Conservation (phyloP, 2,797 vertebrate species). For the Pantherophis vulpinus region DNA sequence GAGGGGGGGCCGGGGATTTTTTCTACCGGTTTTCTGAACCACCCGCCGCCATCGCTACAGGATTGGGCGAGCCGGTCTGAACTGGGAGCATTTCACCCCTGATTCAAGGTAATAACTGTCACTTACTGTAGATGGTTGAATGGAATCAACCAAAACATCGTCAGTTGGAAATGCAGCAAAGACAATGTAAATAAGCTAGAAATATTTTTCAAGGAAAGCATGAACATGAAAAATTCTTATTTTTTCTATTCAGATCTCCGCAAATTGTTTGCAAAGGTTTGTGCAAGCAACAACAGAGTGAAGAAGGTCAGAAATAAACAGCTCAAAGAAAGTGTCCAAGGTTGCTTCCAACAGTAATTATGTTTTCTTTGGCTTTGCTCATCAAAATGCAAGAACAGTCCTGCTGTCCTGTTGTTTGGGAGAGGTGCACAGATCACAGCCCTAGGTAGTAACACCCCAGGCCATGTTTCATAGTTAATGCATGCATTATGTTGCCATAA, state of each 20-base stretch:
- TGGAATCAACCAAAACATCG: neutral
- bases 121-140: neutral
- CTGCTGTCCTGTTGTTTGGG: slow-evolving; percentile 42
- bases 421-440: slow-evolving; percentile 56
- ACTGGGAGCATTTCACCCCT: no score
- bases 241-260: neutral
- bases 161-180: neutral
- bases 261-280: slow-evolving; percentile 8
- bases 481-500: slow-evolving; percentile 46
- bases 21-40: no score
- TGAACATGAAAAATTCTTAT: slow-evolving; percentile 22
- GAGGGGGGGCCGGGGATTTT: no score
- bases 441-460: slow-evolving; percentile 54
- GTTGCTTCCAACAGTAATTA: slow-evolving; percentile 23
- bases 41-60: no score
- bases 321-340: slow-evolving; percentile 32
- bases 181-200: slow-evolving; percentile 13
- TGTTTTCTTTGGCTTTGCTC: slow-evolving; percentile 43
- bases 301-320: slow-evolving; percentile 12
- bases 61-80: no score
- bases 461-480: slow-evolving; percentile 65
- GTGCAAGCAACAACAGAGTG: slow-evolving; percentile 22
- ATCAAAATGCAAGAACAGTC: slow-evolving; percentile 35
- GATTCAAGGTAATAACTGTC: neutral
- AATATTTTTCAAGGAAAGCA: slow-evolving; percentile 27